phyloP scores from a whole-genome alignment of 2,113 vertebrate species.

The Siniperca chuatsi region DNA sequence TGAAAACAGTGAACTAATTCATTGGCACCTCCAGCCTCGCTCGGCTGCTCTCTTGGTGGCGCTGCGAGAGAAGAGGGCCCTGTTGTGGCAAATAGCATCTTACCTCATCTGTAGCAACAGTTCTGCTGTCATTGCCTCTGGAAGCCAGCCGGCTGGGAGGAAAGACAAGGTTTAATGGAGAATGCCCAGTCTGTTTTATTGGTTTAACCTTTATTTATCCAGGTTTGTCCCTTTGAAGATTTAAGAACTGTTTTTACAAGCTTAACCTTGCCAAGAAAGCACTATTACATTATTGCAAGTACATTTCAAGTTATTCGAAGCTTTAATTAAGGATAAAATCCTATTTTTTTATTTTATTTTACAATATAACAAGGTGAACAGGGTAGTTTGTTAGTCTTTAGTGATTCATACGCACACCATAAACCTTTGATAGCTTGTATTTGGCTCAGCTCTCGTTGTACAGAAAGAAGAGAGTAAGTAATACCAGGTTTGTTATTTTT shows the following conservation, averaged over 20 bases:
- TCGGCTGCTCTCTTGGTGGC: constrained; percentile 72
- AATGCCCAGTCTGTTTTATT: constrained; percentile 55
- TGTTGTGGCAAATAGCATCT: constrained; percentile 55
- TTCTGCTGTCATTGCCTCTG: constrained; percentile 43
- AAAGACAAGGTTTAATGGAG: constrained; percentile 46
- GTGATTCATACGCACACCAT: constrained; percentile 53
- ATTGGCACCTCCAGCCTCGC: constrained; percentile 57
- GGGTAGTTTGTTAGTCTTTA: constrained; percentile 54
- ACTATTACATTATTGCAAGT: constrained; percentile 47
- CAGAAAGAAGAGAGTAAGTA: constrained; percentile 40
- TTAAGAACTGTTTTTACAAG: constrained; percentile 62
- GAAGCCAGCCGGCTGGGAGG: constrained; percentile 28
- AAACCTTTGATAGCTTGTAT: constrained; percentile 60
- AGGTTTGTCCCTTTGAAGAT: constrained; percentile 60
- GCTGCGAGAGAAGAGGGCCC: constrained; percentile 52
- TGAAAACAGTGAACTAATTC: constrained; percentile 82
- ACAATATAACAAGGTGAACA: constrained; percentile 39
- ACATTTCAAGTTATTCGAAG: constrained; percentile 55
- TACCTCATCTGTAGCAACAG: constrained; percentile 62
- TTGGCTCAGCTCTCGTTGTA: constrained; percentile 39
- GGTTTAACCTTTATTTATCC: constrained; percentile 72
- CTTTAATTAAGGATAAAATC: constrained; percentile 64
- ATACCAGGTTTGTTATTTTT: constrained; percentile 77
- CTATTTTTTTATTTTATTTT: constrained; percentile 43
- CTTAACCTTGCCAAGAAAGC: constrained; percentile 54